Evolutionary conservation across 2,888 invertebrate genomes (phyloP), one percentile per base, ranked within the genome.

Genomic region (Pyrochroa serraticornis): DNA sequence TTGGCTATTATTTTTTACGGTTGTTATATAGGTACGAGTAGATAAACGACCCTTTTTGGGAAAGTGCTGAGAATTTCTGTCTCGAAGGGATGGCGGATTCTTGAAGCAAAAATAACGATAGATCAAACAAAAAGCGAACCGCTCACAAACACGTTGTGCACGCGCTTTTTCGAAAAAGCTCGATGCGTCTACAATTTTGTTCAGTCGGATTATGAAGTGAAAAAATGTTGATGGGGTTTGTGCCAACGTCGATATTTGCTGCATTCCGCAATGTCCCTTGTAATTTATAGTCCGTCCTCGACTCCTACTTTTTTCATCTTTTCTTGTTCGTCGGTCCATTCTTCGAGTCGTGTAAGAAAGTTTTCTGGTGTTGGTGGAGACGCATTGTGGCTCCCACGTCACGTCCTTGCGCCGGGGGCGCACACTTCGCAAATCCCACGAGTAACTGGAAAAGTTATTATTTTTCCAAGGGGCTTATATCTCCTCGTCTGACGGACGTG

Each of bases 361-460:
- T 58, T 54, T 56, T 53, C 51, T 50, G 46, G 47, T 49, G 55
- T 55, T 32, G 51, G 47, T 32, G 54, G 35, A 43, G 64, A 62
- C 57, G 66, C 63, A 65, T 68, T 66, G 67, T 64, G 62, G 63
- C 56, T 65, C 64, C 59, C 68, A 66, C 63, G 69, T 71, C 71
- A 71, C 71, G 71, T 71, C 60, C 66, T 51, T 53, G 63, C 60
- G 64, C 62, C 66, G 66, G 60, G 58, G 62, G 68, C 67, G 67
- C 65, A 66, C 68, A 62, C 63, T 65, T 64, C 63, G 63, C 64
- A 69, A 69, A 68, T 69, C 69, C 64, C 71, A 66, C 65, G 70
- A 68, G 71, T 64, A 68, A 68, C 68, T 68, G 66, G 68, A 71
- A 71, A 73, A 70, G 69, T 73, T 72, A 72, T 72, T 72, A 73